A percentile compares a stretch with the other conserved stretches of the same genome.
Evolutionary conservation across 2,888 invertebrate species (phyloP).

Genomic region (Anarsia innoxiella): DNA sequence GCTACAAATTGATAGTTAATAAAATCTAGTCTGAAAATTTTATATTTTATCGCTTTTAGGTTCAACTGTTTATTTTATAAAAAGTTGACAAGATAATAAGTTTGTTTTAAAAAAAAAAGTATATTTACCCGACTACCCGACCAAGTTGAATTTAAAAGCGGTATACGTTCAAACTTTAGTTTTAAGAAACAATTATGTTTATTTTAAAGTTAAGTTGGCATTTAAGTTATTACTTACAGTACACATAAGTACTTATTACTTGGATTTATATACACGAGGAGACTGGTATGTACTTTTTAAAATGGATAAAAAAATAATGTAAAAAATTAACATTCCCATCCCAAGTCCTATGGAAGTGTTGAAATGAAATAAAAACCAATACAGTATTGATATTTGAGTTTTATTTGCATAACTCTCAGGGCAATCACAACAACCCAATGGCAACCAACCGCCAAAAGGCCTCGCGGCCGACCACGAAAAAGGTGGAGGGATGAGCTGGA

Average conservation of each 20-base stretch:
- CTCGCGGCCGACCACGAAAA: too few species aligned
- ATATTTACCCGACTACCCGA: background rate
- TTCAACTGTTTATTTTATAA: background rate
- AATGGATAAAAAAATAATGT: constrained; percentile 39
- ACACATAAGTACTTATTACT: constrained; percentile 53
- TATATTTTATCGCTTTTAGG: constrained; percentile 40
- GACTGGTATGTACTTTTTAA: constrained; percentile 68
- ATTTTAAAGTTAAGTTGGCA: constrained; percentile 51
- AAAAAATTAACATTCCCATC: constrained; percentile 65
- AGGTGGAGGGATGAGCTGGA: too few species aligned
- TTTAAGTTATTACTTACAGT: constrained; percentile 63
- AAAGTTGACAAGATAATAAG: too few species aligned
- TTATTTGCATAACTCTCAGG: constrained; percentile 33
- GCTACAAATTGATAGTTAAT: constrained; percentile 45
- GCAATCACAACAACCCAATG: too few species aligned
- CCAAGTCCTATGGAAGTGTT: constrained; percentile 39
- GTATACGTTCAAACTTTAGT: constrained; percentile 44
- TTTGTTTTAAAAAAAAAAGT: background rate
- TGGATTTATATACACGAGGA: constrained; percentile 65
- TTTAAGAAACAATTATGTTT: constrained; percentile 26
- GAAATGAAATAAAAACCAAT: constrained; percentile 68
- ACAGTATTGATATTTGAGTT: constrained; percentile 66
- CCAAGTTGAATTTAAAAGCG: constrained; percentile 48
- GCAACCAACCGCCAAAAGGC: too few species aligned
- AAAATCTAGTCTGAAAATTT: constrained; percentile 62